Percentiles rank a stretch among this genome's conserved stretches.
Conservation (phyloP, 2,797 vertebrate species). For the Oryzias sinensis region DNA sequence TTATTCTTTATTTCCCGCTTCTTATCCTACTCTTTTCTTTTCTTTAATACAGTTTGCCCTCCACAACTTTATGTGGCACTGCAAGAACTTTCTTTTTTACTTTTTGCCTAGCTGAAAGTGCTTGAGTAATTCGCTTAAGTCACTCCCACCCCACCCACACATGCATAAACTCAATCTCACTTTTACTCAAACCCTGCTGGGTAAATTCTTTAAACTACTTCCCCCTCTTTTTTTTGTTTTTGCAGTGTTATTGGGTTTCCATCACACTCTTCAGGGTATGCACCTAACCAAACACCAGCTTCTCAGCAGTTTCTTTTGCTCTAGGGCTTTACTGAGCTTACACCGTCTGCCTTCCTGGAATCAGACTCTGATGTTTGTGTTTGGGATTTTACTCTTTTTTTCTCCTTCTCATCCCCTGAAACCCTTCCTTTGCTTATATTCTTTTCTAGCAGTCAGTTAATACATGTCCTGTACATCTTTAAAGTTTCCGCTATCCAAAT, state of each 20-base stretch:
- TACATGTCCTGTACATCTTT: too few species aligned
- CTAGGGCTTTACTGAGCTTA: conserved; percentile 14
- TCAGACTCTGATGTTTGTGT: too few species aligned
- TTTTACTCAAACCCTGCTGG: conserved; percentile 19
- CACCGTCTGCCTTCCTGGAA: conserved; percentile 1
- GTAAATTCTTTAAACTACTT: conserved; percentile 16
- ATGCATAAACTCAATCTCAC: conserved; percentile 6
- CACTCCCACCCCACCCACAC: conserved; percentile 2
- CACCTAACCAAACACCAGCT: conserved; percentile 25
- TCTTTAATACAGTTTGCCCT: background rate
- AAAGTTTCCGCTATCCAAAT: too few species aligned
- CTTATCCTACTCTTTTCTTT: background rate
- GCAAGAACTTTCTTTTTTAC: conserved; percentile 7
- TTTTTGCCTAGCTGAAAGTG: conserved; percentile 16
- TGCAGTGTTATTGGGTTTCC: conserved; percentile 19
- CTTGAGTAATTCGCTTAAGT: conserved; percentile 26
- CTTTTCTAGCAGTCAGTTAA: too few species aligned
- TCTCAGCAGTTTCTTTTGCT: conserved; percentile 20
- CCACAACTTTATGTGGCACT: conserved; percentile 5
- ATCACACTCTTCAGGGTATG: conserved; percentile 16
- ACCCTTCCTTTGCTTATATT: too few species aligned
- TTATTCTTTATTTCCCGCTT: background rate
- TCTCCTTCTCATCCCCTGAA: too few species aligned
- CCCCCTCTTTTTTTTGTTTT: conserved; percentile 6
- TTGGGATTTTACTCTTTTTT: too few species aligned